phyloP scores from a whole-genome alignment of 2,888 invertebrate genomes.

The Andricus curvator region DNA sequence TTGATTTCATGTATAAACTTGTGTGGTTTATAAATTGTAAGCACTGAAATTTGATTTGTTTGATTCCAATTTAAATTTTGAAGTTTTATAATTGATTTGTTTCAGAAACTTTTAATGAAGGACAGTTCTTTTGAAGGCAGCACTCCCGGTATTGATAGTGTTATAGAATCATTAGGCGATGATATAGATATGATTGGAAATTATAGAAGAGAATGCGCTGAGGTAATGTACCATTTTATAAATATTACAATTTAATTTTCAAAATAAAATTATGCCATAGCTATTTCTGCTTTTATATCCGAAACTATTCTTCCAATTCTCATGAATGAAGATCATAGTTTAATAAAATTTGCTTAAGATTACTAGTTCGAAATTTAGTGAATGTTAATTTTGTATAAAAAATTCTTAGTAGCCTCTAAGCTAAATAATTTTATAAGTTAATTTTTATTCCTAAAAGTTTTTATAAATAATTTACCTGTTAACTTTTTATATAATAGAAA shows the following conservation, averaged over 20 bases:
- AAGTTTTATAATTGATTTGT: not conserved
- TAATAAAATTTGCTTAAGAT: too few relatives aligned
- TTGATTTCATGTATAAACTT: not conserved
- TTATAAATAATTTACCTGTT: too few relatives aligned
- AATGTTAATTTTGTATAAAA: too few relatives aligned
- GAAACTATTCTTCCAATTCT: too few relatives aligned
- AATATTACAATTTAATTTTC: not conserved
- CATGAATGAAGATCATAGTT: too few relatives aligned
- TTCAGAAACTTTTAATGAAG: constrained; percentile 26
- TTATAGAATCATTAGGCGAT: not conserved
- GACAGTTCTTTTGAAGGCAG: not conserved
- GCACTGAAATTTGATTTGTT: not conserved
- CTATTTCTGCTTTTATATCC: too few relatives aligned
- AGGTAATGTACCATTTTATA: not conserved
- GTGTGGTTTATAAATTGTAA: not conserved
- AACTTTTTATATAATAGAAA: too few relatives aligned
- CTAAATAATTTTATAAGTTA: too few relatives aligned
- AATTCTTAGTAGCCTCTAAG: too few relatives aligned
- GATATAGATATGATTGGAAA: not conserved
- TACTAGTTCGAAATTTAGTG: not conserved
- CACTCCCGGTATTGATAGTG: not conserved
- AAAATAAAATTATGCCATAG: not conserved
- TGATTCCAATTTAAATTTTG: not conserved
- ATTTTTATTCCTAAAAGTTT: too few relatives aligned
- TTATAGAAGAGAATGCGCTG: not conserved